A percentile compares a stretch with the other conserved stretches of the same genome.
These are phyloP conservation scores for Syritta pipiens DNA, from an alignment of 2,888 invertebrate species.

Conservation along the genomic window DNA sequence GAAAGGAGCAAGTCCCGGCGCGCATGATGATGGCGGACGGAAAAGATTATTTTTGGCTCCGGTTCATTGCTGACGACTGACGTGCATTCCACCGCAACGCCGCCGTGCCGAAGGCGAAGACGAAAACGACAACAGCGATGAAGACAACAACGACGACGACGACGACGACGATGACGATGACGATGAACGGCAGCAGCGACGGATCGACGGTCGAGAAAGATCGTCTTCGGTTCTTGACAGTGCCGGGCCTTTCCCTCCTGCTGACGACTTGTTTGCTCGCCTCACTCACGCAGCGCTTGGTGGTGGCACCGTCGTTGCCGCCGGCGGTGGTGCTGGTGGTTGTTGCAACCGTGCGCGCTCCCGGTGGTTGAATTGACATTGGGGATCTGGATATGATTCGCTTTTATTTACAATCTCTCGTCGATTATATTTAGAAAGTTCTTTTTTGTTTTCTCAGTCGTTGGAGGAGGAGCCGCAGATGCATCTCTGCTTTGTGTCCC, in stretches of 20 bases:
- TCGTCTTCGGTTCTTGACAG: no score
- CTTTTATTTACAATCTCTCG: constrained; percentile 58
- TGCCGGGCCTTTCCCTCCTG: constrained; percentile 48
- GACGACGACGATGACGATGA: background rate
- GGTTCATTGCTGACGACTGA: constrained; percentile 68
- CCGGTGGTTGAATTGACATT: constrained; percentile 64
- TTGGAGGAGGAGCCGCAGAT: constrained; percentile 7
- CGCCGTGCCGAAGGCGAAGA: constrained; percentile 25
- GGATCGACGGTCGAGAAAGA: constrained; percentile 5
- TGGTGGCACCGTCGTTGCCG: no score
- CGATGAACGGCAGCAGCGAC: constrained; percentile 6
- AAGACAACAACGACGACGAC: background rate
- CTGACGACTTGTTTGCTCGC: constrained; percentile 56
- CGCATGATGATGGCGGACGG: background rate
- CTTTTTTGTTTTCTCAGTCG: constrained; percentile 5
- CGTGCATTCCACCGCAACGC: constrained; percentile 62
- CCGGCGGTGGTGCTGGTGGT: no score
- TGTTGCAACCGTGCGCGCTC: constrained; percentile 52
- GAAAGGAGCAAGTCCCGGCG: background rate
- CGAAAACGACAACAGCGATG: background rate
- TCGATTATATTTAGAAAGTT: constrained; percentile 46
- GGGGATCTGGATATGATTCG: constrained; percentile 41
- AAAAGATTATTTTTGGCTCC: constrained; percentile 66
- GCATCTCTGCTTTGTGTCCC: no score
- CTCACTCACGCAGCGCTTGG: constrained; percentile 12